Base-by-base conservation (phyloP, 2,797 vertebrate genomes). In the Anguilla anguilla region DNA sequence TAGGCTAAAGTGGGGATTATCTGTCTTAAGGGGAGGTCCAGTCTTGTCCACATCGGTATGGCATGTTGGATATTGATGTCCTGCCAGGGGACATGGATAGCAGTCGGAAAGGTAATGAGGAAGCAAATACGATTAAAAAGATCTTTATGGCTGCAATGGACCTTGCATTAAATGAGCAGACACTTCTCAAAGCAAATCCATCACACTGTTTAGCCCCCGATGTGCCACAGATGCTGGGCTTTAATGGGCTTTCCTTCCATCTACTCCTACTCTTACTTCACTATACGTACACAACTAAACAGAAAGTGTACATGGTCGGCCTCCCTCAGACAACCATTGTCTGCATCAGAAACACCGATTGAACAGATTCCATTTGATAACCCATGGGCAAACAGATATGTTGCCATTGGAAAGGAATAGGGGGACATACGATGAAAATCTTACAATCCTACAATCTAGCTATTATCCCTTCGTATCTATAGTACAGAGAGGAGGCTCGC, bases 51-150 rank as follows among this genome's bases (percentile, higher is more conserved):
- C 55, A 64, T 81, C 15, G 51, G 31, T 59, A 57, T 51, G 64
- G 77, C n/a, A 72, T 61, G 72, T 79, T 83, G 51, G 81, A 25
- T 85, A 92, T 74, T 90, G 92, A 93, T 91, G 91, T 93, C 92
- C 91, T 92, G 90, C 87, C 5, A 59, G 91, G 92, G 92, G 92
- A 92, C 91, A 90, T 87, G 90, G 87, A 88, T 90, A 92, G 93
- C 93, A 94, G 94, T 94, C 92, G 89, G 93, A 92, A 94, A 94
- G 94, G 94, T 95, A 96, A 96, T 94, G 95, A 95, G 94, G 93
- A 96, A 93, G 93, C 93, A 95, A 95, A 95, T 95, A 94, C 95
- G 94, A 96, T 96, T 94, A 95, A 95, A 95, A 93, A 93, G 92
- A 91, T 95, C 94, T 94, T 94, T 94, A 93, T 88, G 93, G 95